Percentiles rank a stretch among this genome's conserved stretches.
phyloP scores from a whole-genome alignment of 2,113 vertebrate genomes.

The Pithys albifrons region DNA sequence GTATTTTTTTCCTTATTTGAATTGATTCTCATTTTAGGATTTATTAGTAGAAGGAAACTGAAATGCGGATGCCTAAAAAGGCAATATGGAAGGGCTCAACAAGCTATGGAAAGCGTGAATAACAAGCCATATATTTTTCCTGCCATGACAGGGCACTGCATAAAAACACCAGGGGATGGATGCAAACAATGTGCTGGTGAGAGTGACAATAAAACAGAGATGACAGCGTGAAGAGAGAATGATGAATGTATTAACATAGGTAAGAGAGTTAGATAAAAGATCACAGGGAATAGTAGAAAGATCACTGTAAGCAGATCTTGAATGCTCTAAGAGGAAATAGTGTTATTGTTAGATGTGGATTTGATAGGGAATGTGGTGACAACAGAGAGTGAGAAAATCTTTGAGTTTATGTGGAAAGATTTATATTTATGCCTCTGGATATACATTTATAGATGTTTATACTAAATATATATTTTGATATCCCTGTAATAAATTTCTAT shows the following conservation, averaged over 20 bases:
- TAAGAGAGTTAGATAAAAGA: conserved; percentile 51
- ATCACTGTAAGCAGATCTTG: conserved; percentile 8
- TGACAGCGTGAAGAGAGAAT: conserved; percentile 52
- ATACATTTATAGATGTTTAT: conserved; percentile 57
- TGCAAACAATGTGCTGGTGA: conserved; percentile 55
- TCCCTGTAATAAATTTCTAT: conserved; percentile 46
- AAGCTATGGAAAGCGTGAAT: conserved; percentile 30
- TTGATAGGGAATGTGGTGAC: conserved; percentile 30
- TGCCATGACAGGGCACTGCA: conserved; percentile 47
- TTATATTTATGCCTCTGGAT: conserved; percentile 51
- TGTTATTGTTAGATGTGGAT: conserved; percentile 7
- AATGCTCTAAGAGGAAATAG: background rate
- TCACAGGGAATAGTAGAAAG: conserved; percentile 14
- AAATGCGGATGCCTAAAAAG: conserved; percentile 19
- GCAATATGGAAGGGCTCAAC: conserved; percentile 36
- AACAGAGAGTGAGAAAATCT: conserved; percentile 23
- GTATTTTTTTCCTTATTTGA: background rate
- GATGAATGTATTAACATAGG: conserved; percentile 53
- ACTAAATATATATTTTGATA: conserved; percentile 55
- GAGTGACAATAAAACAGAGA: conserved; percentile 51
- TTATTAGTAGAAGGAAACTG: conserved; percentile 32
- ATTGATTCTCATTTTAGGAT: conserved; percentile 1
- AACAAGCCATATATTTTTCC: conserved; percentile 64
- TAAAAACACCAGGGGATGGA: conserved; percentile 53
- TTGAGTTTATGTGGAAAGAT: conserved; percentile 5